Evolutionary conservation across 2,113 vertebrate species (phyloP), one percentile per base, ranked within the genome.

Genomic region (Eubucco bourcierii): DNA sequence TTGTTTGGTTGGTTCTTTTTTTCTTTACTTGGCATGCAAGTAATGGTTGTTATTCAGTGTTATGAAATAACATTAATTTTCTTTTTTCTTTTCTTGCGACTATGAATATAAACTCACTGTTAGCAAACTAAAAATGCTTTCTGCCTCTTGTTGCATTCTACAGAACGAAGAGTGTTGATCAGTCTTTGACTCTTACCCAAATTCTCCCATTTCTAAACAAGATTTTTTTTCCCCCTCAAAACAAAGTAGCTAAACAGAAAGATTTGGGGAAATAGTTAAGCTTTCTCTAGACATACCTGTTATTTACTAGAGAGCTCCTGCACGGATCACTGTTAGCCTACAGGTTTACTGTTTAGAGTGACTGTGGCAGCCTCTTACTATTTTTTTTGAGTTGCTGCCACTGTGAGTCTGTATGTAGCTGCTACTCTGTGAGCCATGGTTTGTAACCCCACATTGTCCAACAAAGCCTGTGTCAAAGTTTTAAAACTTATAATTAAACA

Each of bases 401-500:
- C 9, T 2, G 24, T 76, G 73, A 25, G 10, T 5, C 44, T 1
- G 3, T 23, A 12, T 1, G 3, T 20, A 12, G 71, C 61, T 24
- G 53, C 74, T 3, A 1, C 63, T 53, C 70, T 64, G 29, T 5
- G 63, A 90, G 67, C 41, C 13, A 0, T 9, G 39, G 10, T 37
- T 6, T 44, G 64, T 60, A n/a, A 0, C 47, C 31, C 5, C 0
- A 0, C 15, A 0, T 18, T 65, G 41, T 25, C 61, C 41, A 24
- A 28, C 63, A 19, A 47, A 39, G 29, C 37, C 66, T 58, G 63
- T 64, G 78, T 73, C 33, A 55, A 44, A 61, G 29, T 61, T 74
- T 37, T 14, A 19, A 39, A 21, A 55, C 63, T 44, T 71, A 18
- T 75, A 16, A 21, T 71, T 56, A 46, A 66, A 63, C 5, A 6